These are phyloP conservation scores for Ischnura elegans DNA, from an alignment of 2,888 invertebrate species.

Conservation along the genomic window DNA sequence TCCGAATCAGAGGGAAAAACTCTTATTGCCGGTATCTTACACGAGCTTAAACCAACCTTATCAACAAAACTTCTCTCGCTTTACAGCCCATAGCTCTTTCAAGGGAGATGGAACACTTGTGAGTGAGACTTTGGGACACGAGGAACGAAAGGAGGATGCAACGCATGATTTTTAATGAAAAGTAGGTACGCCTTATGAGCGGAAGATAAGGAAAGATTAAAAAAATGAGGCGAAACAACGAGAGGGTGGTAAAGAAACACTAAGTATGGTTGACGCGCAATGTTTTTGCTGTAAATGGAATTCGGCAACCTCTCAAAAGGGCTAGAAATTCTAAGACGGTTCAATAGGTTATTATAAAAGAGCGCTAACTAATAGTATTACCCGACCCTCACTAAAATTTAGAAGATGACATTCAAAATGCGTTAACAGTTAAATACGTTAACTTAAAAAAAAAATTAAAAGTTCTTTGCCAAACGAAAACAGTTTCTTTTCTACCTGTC, in stretches of 20 bases:
- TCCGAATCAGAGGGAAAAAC: neutral
- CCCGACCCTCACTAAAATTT: no score
- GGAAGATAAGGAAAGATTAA: neutral
- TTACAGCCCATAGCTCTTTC: neutral
- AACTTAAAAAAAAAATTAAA: no score
- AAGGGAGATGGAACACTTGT: neutral
- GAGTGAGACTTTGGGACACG: neutral
- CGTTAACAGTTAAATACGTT: no score
- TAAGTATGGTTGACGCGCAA: neutral
- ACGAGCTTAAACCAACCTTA: neutral
- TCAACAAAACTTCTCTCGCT: neutral
- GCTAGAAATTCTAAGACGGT: no score
- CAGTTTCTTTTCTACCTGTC: no score
- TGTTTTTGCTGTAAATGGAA: neutral
- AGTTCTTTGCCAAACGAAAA: no score
- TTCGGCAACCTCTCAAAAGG: no score
- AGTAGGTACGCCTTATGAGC: neutral
- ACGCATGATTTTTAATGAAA: neutral
- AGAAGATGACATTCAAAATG: no score
- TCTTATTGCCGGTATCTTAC: neutral
- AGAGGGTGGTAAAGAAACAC: neutral
- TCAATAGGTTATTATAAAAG: no score
- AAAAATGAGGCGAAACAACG: neutral
- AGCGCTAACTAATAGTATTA: no score
- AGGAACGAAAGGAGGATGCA: neutral